Conservation (phyloP, 2,113 vertebrate species). For the Thalassoma bifasciatum region DNA sequence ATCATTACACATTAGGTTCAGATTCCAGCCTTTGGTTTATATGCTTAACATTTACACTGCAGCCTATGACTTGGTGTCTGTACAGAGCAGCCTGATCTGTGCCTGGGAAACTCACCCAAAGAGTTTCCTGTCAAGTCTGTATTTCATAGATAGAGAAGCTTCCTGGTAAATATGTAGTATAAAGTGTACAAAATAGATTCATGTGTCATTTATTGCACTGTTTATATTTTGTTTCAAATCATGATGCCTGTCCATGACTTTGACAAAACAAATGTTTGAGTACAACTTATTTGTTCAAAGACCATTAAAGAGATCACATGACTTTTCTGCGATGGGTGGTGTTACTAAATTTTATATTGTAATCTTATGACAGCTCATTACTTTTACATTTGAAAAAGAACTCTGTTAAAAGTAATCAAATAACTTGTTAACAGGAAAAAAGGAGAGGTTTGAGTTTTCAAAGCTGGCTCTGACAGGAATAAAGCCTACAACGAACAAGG, state of each 20-base stretch:
- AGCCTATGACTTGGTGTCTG: conserved; percentile 53
- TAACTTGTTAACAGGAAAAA: no score
- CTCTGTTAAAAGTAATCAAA: no score
- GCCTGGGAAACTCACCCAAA: conserved; percentile 64
- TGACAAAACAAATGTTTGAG: conserved; percentile 61
- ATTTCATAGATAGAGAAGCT: conserved; percentile 70
- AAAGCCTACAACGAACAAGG: no score
- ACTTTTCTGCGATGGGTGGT: conserved; percentile 33
- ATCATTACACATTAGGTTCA: conserved; percentile 28
- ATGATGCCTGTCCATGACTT: conserved; percentile 68
- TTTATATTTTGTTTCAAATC: conserved; percentile 70
- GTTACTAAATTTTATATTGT: background rate
- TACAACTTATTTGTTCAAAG: conserved; percentile 62
- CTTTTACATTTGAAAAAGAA: no score
- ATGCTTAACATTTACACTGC: conserved; percentile 49
- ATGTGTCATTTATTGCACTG: conserved; percentile 69
- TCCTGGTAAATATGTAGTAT: conserved; percentile 76
- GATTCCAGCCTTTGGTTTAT: conserved; percentile 29
- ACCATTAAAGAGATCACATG: conserved; percentile 64
- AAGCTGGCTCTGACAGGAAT: no score
- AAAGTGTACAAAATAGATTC: conserved; percentile 72
- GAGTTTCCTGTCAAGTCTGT: conserved; percentile 61
- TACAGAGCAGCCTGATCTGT: conserved; percentile 70
- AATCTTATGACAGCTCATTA: background rate
- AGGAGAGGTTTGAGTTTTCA: no score